Evolutionary conservation across 2,888 invertebrate genomes (phyloP).

Genomic region (Exephanes ischioxanthus): DNA sequence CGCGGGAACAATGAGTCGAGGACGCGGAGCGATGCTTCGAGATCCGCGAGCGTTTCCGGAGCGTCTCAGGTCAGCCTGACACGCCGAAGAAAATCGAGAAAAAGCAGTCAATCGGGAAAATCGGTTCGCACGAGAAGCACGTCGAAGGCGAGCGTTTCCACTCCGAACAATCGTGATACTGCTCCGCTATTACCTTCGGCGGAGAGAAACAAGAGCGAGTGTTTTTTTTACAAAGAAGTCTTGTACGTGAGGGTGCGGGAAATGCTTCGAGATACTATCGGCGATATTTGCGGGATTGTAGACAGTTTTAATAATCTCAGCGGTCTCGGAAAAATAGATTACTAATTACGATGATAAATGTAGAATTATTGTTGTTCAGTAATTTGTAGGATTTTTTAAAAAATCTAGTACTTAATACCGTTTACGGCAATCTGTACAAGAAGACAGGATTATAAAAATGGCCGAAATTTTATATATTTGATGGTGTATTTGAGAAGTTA

Average conservation of each 20-base stretch:
- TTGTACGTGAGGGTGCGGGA: constrained; percentile 74
- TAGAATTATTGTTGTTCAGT: not conserved
- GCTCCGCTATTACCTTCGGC: not conserved
- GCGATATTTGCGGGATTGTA: constrained; percentile 69
- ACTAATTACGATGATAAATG: not conserved
- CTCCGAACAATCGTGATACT: constrained; percentile 10
- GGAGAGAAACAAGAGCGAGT: constrained; percentile 20
- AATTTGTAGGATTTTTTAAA: not conserved
- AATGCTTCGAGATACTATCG: constrained; percentile 70
- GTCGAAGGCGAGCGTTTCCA: constrained; percentile 32
- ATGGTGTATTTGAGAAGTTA: no score
- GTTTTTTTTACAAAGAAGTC: constrained; percentile 71
- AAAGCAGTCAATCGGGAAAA: constrained; percentile 4
- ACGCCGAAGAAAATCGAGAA: constrained; percentile 34
- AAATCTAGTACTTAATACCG: not conserved
- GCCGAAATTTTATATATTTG: no score
- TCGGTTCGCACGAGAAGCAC: constrained; percentile 17
- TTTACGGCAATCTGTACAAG: not conserved
- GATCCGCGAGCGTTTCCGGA: constrained; percentile 18
- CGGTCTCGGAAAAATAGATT: constrained; percentile 59
- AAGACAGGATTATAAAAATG: not conserved
- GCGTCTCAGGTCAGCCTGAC: constrained; percentile 30
- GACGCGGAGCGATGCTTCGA: constrained; percentile 16
- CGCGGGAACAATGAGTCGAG: not conserved
- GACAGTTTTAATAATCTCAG: constrained; percentile 74